These are phyloP conservation scores for Brachionus calyciflorus DNA, from an alignment of 1,140 invertebrate genomes.

Conservation along the genomic window DNA sequence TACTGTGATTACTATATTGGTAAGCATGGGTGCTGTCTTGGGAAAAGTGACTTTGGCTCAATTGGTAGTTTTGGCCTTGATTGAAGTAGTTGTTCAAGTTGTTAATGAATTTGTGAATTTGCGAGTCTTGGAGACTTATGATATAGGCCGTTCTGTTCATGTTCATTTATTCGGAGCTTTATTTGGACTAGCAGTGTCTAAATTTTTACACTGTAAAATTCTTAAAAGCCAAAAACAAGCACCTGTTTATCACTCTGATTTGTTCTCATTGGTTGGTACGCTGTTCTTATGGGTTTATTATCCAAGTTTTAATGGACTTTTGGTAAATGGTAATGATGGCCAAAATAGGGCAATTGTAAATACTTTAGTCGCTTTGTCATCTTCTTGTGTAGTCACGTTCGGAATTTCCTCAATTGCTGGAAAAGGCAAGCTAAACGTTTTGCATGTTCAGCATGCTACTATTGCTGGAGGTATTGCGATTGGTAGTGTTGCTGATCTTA, in stretches of 20 bases:
- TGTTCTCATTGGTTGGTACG: conserved; percentile 84
- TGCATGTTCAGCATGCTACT: conserved; percentile 64
- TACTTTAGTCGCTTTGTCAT: conserved; percentile 80
- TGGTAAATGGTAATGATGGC: conserved; percentile 65
- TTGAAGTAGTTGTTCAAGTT: conserved; percentile 72
- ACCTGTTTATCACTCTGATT: conserved; percentile 76
- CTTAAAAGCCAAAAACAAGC: conserved; percentile 67
- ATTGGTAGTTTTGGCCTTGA: conserved; percentile 74
- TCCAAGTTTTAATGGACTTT: conserved; percentile 28
- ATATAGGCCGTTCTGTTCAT: conserved; percentile 79
- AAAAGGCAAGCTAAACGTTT: conserved; percentile 51
- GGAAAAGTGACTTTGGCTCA: conserved; percentile 81
- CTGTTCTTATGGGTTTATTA: conserved; percentile 43
- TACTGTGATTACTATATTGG: conserved; percentile 79
- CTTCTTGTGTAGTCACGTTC: conserved; percentile 53
- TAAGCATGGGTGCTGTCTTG: conserved; percentile 84
- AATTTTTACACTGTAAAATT: conserved; percentile 62
- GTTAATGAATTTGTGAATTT: conserved; percentile 75
- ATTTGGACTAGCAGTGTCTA: conserved; percentile 81
- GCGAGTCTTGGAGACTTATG: conserved; percentile 57
- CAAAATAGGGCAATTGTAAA: conserved; percentile 84
- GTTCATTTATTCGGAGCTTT: conserved; percentile 92
- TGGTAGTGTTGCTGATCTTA: conserved; percentile 70
- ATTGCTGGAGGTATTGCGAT: conserved; percentile 66
- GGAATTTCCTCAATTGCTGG: conserved; percentile 68